These are phyloP conservation scores for Brotula barbata DNA, from an alignment of 2,797 vertebrate genomes.

Conservation along the genomic window DNA sequence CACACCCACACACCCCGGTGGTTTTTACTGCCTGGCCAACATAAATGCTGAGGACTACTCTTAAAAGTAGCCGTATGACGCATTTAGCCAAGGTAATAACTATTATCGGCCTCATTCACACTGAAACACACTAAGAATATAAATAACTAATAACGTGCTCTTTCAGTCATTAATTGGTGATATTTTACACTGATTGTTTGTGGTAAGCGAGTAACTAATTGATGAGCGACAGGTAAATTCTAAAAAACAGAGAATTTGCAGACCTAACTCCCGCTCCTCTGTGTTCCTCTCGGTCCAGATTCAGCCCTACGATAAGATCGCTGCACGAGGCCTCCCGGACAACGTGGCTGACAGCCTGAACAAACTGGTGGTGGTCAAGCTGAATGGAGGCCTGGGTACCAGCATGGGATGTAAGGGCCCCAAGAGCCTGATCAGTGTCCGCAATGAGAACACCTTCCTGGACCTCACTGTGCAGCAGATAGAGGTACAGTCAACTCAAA, in stretches of 20 bases:
- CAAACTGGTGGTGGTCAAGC: slow-evolving; percentile 94
- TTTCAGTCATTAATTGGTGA: too few species aligned
- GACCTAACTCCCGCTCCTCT: too few species aligned
- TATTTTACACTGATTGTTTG: too few species aligned
- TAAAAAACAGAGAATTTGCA: too few species aligned
- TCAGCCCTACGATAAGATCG: slow-evolving; percentile 90
- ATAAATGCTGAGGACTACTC: slow-evolving; percentile 17
- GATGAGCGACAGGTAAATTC: too few species aligned
- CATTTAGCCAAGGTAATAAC: background rate
- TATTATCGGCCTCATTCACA: slow-evolving; percentile 6
- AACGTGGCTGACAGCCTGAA: slow-evolving; percentile 85
- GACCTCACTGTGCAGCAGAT: slow-evolving; percentile 97
- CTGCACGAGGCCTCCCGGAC: slow-evolving; percentile 81
- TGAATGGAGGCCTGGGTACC: slow-evolving; percentile 95
- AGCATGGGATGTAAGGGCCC: slow-evolving; percentile 98
- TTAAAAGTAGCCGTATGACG: slow-evolving; percentile 5
- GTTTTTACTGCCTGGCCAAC: slow-evolving; percentile 16
- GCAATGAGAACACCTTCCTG: slow-evolving; percentile 97
- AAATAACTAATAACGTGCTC: too few species aligned
- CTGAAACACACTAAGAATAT: background rate
- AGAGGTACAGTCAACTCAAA: too few species aligned
- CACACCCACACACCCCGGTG: background rate
- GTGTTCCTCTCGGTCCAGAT: too few species aligned
- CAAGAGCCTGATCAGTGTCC: slow-evolving; percentile 96
- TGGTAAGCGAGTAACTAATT: too few species aligned